Conservation (phyloP, 2,797 vertebrate genomes). For the Danio albolineatus region DNA sequence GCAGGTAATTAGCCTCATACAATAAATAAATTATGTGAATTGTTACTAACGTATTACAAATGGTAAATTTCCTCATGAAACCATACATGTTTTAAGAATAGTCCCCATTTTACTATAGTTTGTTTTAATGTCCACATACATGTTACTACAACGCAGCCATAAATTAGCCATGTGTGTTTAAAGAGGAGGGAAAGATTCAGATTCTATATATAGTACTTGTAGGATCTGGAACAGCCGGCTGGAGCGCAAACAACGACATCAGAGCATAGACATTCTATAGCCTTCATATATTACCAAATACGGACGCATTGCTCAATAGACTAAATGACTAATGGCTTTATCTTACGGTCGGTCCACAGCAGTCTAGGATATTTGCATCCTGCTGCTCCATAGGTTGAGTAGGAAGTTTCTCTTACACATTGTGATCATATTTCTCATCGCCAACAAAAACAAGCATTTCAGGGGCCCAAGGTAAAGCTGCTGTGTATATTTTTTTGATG, state of each 20-base stretch:
- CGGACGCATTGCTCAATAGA: constrained; percentile 33
- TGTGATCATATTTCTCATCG: constrained; percentile 32
- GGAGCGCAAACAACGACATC: constrained; percentile 48
- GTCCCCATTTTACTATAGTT: background rate
- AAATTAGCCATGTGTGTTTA: constrained; percentile 16
- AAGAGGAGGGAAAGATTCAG: constrained; percentile 26
- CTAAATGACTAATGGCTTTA: constrained; percentile 12
- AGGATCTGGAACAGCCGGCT: constrained; percentile 42
- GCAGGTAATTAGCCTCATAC: too few species aligned
- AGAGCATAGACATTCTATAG: constrained; percentile 37
- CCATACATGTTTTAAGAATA: background rate
- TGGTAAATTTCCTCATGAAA: background rate
- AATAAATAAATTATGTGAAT: too few species aligned
- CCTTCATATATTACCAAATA: constrained; percentile 48
- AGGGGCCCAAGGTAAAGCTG: constrained; percentile 14
- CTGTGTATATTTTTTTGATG: background rate
- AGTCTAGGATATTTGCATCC: constrained; percentile 27
- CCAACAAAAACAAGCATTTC: constrained; percentile 24
- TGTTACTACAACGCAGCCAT: constrained; percentile 19
- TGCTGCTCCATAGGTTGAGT: constrained; percentile 9
- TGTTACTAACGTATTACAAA: too few species aligned
- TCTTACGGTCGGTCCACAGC: constrained; percentile 5
- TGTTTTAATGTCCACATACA: background rate
- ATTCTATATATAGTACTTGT: constrained; percentile 47
- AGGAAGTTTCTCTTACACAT: constrained; percentile 31